Evolutionary conservation across 2,113 vertebrate species (phyloP), one percentile per base, ranked within the genome.

Genomic region (Cheirogaleus medius): DNA sequence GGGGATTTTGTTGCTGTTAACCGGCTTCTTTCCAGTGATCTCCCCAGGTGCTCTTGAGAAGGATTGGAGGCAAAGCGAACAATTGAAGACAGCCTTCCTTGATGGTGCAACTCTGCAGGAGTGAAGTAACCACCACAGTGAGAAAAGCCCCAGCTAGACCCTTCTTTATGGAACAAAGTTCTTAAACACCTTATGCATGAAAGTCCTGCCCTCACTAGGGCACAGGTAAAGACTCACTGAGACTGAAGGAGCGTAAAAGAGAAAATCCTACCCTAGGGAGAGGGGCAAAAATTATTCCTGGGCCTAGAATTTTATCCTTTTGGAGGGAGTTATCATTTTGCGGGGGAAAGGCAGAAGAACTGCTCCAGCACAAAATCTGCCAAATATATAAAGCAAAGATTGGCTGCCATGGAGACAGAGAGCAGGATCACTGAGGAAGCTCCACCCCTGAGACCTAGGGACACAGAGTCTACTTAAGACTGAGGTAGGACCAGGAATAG

Each of bases 201-300:
- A 69, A 86, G 27, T 10, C 10, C 14, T 71, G 32, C 34, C 8
- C 5, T 49, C 5, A 5, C 17, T 6, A 1, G 0, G 3, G 14
- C 44, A 47, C 44, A 66, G 39, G 66, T 7, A 21, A 63, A 52
- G 18, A 85, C 13, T 84, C 39, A 14, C 18, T 77, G 42, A 69
- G 34, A 42, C 71, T 86, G 34, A 39, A 56, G 34, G 39, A 90
- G 42, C 1, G 8, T 84, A 47, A 37, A 58, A 85, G 23, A 69
- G 44, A 86, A 52, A 86, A 52, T 42, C 64, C 34, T 60, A 49
- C 32, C 47, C 37, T 23, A 32, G 32, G 44, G 12, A 47, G 37
- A 66, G 2, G 13, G 39, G 47, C 52, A 71, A 86, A 34, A 78
- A 60, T 76, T 68, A 49, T 52, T 78, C 27, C 34, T 58, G 32